phyloP scores from a whole-genome alignment of 2,888 invertebrate genomes.

The Acrobasis consociella region DNA sequence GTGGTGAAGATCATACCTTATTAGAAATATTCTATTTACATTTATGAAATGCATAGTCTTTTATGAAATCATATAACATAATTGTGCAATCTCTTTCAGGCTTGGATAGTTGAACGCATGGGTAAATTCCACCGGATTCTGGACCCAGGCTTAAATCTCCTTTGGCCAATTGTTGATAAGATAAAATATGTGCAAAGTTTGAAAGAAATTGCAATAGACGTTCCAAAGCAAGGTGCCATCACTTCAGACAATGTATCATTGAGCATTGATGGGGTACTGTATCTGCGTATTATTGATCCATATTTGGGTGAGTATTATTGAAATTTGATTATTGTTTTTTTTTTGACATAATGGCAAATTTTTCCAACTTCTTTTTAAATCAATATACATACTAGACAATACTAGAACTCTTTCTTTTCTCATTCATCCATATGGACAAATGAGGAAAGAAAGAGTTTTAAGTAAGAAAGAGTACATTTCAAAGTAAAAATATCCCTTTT shows the following conservation, averaged over 20 bases:
- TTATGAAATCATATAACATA: no score
- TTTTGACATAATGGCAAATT: not conserved
- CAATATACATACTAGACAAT: no score
- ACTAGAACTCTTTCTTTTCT: no score
- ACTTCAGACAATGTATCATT: constrained; percentile 98
- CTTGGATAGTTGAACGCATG: constrained; percentile 99
- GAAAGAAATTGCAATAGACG: constrained; percentile 99
- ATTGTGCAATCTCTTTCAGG: constrained; percentile 78
- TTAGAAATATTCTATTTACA: no score
- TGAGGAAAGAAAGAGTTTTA: no score
- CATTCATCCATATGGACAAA: no score
- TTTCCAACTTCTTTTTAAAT: no score
- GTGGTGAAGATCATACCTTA: no score
- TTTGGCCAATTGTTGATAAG: constrained; percentile 95
- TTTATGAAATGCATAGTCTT: no score
- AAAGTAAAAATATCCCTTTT: no score
- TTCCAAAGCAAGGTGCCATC: constrained; percentile 99
- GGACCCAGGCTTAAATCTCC: constrained; percentile 96
- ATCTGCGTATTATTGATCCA: constrained; percentile 95
- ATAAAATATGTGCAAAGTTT: constrained; percentile 99
- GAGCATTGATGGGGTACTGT: constrained; percentile 98
- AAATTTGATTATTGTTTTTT: no score
- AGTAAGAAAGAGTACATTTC: no score
- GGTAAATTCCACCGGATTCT: constrained; percentile 97
- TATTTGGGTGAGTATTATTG: constrained; percentile 85